Conservation (phyloP, 2,797 vertebrate genomes). For the Dipus sagitta region DNA sequence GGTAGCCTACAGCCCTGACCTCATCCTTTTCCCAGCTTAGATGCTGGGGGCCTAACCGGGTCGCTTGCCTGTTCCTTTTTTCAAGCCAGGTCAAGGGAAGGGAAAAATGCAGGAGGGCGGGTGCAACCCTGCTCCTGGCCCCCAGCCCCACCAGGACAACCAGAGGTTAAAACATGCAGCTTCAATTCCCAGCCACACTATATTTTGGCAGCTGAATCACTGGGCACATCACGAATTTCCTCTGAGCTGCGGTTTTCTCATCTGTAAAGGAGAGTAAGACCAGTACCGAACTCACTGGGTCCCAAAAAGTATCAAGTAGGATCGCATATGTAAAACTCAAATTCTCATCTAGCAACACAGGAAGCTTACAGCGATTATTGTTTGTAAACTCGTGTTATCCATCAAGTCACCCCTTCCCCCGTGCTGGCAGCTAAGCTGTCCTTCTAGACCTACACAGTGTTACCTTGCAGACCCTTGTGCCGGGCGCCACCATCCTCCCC, state of each 20-base stretch:
- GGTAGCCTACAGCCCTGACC: not conserved
- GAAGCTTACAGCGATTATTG: too few relatives aligned
- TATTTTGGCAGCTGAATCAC: not conserved
- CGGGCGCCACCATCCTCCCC: not conserved
- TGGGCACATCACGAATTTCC: not conserved
- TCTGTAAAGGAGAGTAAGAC: not conserved
- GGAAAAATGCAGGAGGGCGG: too few relatives aligned
- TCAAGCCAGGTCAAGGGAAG: not conserved
- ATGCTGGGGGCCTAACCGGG: not conserved
- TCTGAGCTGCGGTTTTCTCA: not conserved
- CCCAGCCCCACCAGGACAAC: not conserved
- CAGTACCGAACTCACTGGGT: conserved; percentile 19
- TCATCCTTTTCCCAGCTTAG: not conserved
- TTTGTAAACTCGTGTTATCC: not conserved
- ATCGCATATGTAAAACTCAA: conserved; percentile 16
- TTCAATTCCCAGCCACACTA: not conserved
- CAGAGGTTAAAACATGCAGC: not conserved
- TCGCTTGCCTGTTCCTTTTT: not conserved
- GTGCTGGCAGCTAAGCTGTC: not conserved
- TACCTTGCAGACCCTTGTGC: not conserved
- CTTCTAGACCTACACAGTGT: not conserved
- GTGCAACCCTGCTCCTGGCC: not conserved
- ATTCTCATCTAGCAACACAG: not conserved
- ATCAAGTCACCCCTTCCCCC: not conserved
- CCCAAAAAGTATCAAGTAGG: conserved; percentile 52